phyloP scores from a whole-genome alignment of 2,113 vertebrate genomes.

The Corythornis madagascariensis region DNA sequence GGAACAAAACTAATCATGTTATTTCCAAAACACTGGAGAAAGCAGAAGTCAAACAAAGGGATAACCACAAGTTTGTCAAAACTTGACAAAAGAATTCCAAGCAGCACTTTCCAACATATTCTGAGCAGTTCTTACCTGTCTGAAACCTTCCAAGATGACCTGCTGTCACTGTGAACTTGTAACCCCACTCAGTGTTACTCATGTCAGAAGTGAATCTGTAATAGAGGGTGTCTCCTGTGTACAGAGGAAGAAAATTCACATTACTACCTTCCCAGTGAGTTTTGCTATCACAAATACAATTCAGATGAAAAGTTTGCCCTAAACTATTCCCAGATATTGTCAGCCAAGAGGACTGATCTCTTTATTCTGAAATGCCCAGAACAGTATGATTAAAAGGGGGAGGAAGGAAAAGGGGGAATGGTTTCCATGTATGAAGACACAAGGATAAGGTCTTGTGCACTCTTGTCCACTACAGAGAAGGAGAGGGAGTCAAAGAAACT shows the following conservation, averaged over 20 bases:
- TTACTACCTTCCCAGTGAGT: background rate
- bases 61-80: background rate
- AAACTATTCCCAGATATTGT: background rate
- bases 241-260: background rate
- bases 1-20: background rate
- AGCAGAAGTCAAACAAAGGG: background rate
- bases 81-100: background rate
- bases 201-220: conserved; percentile 96
- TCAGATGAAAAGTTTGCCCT: background rate
- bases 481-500: background rate
- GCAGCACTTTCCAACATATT: background rate
- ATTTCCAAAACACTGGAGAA: background rate
- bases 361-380: background rate
- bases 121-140: conserved; percentile 81
- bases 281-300: background rate
- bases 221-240: conserved; percentile 89
- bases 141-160: conserved; percentile 96
- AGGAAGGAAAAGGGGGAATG: background rate
- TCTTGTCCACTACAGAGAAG: background rate
- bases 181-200: conserved; percentile 99
- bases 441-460: background rate
- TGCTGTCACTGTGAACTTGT: conserved; percentile 93
- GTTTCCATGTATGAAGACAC: background rate
- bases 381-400: background rate
- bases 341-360: background rate